Conservation (phyloP, 1,140 invertebrate genomes). For the Hyphantria cunea region DNA sequence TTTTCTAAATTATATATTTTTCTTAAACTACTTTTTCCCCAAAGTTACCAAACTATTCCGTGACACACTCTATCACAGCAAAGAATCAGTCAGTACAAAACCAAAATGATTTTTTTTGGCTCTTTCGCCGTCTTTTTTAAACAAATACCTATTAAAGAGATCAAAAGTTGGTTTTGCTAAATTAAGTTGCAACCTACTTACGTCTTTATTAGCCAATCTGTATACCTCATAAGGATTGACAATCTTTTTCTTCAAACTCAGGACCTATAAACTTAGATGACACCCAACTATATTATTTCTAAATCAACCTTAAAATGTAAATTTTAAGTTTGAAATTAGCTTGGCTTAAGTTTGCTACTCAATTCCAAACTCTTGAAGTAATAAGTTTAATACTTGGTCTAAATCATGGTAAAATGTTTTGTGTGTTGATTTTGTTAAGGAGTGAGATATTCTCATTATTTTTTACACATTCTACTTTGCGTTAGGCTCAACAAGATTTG, state of each 20-base stretch:
- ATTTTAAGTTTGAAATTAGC: not conserved
- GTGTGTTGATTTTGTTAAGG: constrained; percentile 24
- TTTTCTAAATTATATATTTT: no score
- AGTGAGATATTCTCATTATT: constrained; percentile 25
- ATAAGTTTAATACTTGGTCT: constrained; percentile 26
- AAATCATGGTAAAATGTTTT: constrained; percentile 34
- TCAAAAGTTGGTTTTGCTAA: constrained; percentile 23
- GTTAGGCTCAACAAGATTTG: constrained; percentile 13
- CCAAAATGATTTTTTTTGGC: constrained; percentile 16
- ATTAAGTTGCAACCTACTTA: constrained; percentile 29
- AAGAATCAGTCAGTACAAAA: constrained; percentile 7
- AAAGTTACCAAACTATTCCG: no score
- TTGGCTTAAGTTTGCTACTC: not conserved
- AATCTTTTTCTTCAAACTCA: constrained; percentile 24
- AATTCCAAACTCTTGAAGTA: constrained; percentile 20
- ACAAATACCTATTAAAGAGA: constrained; percentile 22
- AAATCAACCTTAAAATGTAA: not conserved
- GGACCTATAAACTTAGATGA: constrained; percentile 7
- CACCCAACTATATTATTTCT: constrained; percentile 3
- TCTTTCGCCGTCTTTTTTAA: constrained; percentile 9
- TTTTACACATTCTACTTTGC: constrained; percentile 22
- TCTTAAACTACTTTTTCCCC: no score
- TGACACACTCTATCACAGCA: no score
- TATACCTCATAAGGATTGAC: constrained; percentile 25
- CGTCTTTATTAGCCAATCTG: constrained; percentile 18